A percentile compares a stretch with the other conserved stretches of the same genome.
Conservation (phyloP, 2,113 vertebrate species). For the Azemiops feae region DNA sequence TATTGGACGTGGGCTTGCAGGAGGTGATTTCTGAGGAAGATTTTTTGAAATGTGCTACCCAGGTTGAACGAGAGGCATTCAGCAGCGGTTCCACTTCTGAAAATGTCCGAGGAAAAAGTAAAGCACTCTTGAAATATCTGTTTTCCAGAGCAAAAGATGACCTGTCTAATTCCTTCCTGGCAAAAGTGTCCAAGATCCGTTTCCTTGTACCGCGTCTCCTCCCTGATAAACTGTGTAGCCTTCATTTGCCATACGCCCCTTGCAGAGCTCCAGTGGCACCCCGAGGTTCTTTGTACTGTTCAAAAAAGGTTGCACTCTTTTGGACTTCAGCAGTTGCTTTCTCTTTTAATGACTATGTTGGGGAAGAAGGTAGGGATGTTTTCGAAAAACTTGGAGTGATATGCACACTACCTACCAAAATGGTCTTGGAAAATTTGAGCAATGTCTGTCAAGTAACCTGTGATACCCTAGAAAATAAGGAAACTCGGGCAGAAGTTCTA, state of each 20-base stretch:
- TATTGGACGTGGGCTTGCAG: conserved; percentile 68
- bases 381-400: conserved; percentile 62
- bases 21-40: conserved; percentile 65
- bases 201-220: conserved; percentile 71
- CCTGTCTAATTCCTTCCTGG: conserved; percentile 23
- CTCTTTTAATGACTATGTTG: accelerated
- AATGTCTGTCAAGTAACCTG: conserved; percentile 72
- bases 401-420: conserved; percentile 55
- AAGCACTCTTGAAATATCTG: conserved; percentile 48
- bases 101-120: conserved; percentile 50
- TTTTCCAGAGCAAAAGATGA: accelerated
- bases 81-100: not conserved
- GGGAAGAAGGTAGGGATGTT: accelerated
- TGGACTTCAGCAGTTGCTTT: conserved; percentile 78
- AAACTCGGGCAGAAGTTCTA: conserved; percentile 61
- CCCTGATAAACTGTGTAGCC: conserved; percentile 35
- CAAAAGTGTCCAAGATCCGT: conserved; percentile 63
- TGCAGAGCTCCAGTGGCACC: conserved; percentile 56
- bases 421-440: conserved; percentile 69
- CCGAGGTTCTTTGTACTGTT: not conserved
- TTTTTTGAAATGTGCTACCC: conserved; percentile 65
- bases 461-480: not conserved
- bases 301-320: conserved; percentile 55
- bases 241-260: conserved; percentile 65
- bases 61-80: conserved; percentile 65